A percentile compares a stretch with the other conserved stretches of the same genome.
These are phyloP conservation scores for Hirudo medicinalis DNA, from an alignment of 1,140 invertebrate species.

Conservation along the genomic window DNA sequence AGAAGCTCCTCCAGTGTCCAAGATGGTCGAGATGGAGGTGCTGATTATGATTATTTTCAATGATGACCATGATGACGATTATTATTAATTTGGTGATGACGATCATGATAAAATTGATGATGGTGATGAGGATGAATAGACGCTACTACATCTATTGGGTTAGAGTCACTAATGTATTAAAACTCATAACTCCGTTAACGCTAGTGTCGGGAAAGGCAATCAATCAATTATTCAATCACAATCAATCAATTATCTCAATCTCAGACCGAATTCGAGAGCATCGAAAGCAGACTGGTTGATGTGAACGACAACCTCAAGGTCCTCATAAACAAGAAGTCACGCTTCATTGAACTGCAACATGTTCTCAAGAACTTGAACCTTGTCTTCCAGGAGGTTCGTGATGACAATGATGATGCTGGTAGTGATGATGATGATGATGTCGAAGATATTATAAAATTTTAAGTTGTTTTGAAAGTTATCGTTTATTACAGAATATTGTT, in stretches of 20 bases:
- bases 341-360: conserved; percentile 79
- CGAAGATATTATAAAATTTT: too few species aligned
- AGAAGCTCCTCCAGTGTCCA: conserved; percentile 84
- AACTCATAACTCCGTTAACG: too few species aligned
- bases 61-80: too few species aligned
- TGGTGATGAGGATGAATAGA: too few species aligned
- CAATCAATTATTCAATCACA: not conserved
- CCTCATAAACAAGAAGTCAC: conserved; percentile 80
- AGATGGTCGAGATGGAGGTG: conserved; percentile 90
- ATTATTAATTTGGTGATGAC: not conserved
- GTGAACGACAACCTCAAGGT: conserved; percentile 82
- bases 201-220: not conserved
- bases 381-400: conserved; percentile 79
- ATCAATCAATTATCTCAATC: not conserved
- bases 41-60: conserved; percentile 17
- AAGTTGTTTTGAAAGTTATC: too few species aligned
- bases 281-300: conserved; percentile 37
- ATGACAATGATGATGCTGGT: too few species aligned
- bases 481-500: too few species aligned
- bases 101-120: not conserved
- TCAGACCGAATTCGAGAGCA: conserved; percentile 44
- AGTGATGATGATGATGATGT: too few species aligned
- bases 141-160: too few species aligned
- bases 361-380: conserved; percentile 83
- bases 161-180: too few species aligned